A percentile compares a stretch with the other conserved stretches of the same genome.
Evolutionary conservation across 2,888 invertebrate species (phyloP).

Genomic region (Dastarcus helophoroides): DNA sequence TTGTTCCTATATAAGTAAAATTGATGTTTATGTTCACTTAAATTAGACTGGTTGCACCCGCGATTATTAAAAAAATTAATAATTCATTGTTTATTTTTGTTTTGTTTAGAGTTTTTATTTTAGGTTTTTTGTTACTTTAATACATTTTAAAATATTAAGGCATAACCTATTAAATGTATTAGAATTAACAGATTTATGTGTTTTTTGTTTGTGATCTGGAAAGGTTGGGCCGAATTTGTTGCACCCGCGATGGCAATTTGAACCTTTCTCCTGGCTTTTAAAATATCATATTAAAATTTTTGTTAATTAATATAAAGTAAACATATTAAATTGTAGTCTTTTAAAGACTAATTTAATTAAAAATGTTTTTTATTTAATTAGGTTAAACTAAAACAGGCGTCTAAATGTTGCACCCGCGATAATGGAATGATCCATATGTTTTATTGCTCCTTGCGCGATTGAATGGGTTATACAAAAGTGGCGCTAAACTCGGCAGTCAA

Average conservation of each 20-base stretch:
- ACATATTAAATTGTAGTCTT: slow-evolving; percentile 4
- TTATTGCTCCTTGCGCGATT: no score
- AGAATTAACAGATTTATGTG: slow-evolving; percentile 4
- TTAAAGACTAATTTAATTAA: slow-evolving; percentile 4
- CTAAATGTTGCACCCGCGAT: background rate
- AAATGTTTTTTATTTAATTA: slow-evolving; percentile 3
- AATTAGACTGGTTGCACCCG: slow-evolving; percentile 5
- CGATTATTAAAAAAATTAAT: slow-evolving; percentile 2
- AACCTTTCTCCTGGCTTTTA: slow-evolving; percentile 4
- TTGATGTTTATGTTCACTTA: slow-evolving; percentile 4
- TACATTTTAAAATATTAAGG: slow-evolving; percentile 3
- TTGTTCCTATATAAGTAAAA: slow-evolving; percentile 1
- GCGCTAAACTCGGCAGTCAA: no score
- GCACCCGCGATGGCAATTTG: slow-evolving; percentile 5
- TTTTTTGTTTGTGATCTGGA: slow-evolving; percentile 3
- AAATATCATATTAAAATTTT: slow-evolving; percentile 4
- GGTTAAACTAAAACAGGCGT: background rate
- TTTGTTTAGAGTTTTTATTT: slow-evolving; percentile 3
- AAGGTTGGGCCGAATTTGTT: slow-evolving; percentile 4
- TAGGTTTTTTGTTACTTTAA: slow-evolving; percentile 1
- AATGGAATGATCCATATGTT: no score
- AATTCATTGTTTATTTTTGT: background rate
- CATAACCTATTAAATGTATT: slow-evolving; percentile 4
- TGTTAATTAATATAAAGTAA: slow-evolving; percentile 3
- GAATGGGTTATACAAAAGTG: no score